These are phyloP conservation scores for Leucoraja ocellata DNA, from an alignment of 2,797 vertebrate genomes.

Conservation along the genomic window DNA sequence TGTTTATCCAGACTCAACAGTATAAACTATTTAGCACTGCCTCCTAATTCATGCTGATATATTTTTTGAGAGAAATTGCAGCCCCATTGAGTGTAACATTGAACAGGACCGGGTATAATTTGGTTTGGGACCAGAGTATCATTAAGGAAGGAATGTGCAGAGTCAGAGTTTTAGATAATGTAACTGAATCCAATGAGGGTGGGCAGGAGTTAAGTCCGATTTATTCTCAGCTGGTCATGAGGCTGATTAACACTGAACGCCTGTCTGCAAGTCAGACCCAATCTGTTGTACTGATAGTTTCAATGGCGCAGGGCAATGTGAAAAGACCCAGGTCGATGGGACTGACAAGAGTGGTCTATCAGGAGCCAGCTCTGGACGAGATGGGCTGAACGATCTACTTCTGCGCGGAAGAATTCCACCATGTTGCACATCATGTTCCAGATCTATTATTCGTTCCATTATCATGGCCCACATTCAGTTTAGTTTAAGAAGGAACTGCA, in stretches of 20 bases:
- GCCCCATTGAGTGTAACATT: neutral
- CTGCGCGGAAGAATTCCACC: too few species aligned
- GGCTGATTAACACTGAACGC: neutral
- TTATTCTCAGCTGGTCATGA: neutral
- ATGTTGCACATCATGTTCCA: neutral
- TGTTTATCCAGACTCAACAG: slow-evolving; percentile 8
- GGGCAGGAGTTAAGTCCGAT: neutral
- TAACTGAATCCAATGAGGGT: neutral
- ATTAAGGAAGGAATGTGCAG: slow-evolving; percentile 11
- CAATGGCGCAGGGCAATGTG: too few species aligned
- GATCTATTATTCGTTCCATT: neutral
- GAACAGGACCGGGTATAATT: neutral
- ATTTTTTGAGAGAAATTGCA: slow-evolving; percentile 13
- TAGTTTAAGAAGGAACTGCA: too few species aligned
- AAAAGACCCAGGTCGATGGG: too few species aligned
- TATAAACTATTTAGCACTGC: neutral
- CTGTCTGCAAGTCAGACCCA: too few species aligned
- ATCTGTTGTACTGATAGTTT: neutral
- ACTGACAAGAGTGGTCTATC: too few species aligned
- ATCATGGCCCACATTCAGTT: neutral
- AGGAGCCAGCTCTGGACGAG: too few species aligned
- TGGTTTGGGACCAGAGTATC: neutral
- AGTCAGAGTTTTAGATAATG: neutral
- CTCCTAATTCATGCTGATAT: slow-evolving; percentile 11
- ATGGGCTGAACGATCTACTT: too few species aligned